Percentiles rank a stretch among this genome's conserved stretches.
Evolutionary conservation across 92 coral and sea anemone genomes (phyloP).

Genomic region (Plumapathes pennacea): DNA sequence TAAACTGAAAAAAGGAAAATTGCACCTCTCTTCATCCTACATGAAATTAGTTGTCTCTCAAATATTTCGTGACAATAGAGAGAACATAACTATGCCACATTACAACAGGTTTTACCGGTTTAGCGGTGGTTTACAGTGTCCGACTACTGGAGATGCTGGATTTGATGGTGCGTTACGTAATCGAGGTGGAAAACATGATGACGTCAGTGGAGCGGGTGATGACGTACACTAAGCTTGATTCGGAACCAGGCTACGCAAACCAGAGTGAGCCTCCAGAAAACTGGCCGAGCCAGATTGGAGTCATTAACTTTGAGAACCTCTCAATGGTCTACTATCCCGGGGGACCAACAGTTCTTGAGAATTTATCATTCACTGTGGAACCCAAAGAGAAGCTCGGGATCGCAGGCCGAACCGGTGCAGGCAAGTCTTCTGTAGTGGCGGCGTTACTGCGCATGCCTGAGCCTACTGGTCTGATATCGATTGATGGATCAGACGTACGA

Average conservation of each 20-base stretch:
- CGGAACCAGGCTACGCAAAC: constrained; percentile 12
- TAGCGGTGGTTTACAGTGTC: constrained; percentile 10
- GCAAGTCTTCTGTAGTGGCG: constrained; percentile 9
- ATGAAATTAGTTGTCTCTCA: too few relatives aligned
- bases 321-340: constrained; percentile 1
- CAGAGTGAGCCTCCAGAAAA: neutral
- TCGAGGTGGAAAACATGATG: constrained; percentile 6
- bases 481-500: constrained; percentile 3
- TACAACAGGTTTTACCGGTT: constrained; percentile 5
- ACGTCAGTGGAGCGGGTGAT: constrained; percentile 18
- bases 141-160: constrained; percentile 1
- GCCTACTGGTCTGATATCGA: neutral
- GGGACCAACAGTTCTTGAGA: constrained; percentile 3
- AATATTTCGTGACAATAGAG: too few relatives aligned
- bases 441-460: constrained; percentile 14
- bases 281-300: constrained; percentile 11
- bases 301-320: neutral
- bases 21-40: too few relatives aligned
- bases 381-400: constrained; percentile 6
- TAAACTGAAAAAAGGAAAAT: too few relatives aligned
- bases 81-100: too few relatives aligned
- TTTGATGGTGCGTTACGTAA: neutral
- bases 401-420: constrained; percentile 20
- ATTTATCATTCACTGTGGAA: neutral
- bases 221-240: constrained; percentile 8